Conservation (phyloP, 1,140 invertebrate species). For the Drosophila micromelanica region DNA sequence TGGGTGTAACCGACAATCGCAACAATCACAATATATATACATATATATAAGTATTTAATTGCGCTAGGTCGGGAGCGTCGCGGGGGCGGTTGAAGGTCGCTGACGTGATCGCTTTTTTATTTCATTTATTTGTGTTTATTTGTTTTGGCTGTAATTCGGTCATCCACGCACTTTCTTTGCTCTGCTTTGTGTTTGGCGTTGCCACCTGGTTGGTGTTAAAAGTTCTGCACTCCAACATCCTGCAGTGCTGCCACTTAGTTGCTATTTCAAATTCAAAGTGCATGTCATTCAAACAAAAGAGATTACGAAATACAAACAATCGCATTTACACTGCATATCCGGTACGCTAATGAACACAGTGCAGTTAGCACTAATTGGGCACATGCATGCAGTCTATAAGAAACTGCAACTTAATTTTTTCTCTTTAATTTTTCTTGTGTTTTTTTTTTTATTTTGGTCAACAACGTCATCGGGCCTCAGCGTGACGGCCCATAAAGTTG, state of each 20-base stretch:
- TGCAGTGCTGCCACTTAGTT: neutral
- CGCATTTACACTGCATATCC: constrained; percentile 77
- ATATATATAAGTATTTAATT: constrained; percentile 1
- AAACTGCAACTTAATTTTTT: constrained; percentile 71
- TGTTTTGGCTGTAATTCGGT: constrained; percentile 14
- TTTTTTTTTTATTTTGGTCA: constrained; percentile 39
- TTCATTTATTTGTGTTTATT: neutral
- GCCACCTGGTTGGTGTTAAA: constrained; percentile 13
- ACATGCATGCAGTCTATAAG: constrained; percentile 4
- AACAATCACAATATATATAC: constrained; percentile 26
- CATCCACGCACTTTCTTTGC: constrained; percentile 57
- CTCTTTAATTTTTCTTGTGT: neutral
- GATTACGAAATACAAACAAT: constrained; percentile 61
- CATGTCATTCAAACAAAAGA: constrained; percentile 41
- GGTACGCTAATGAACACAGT: constrained; percentile 74
- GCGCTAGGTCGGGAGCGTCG: constrained; percentile 11
- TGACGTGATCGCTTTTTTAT: constrained; percentile 50
- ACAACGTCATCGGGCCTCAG: constrained; percentile 22
- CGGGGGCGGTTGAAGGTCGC: constrained; percentile 58
- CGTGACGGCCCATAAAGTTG: constrained; percentile 52
- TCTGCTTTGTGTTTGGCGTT: constrained; percentile 4
- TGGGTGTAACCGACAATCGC: constrained; percentile 42
- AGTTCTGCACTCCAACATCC: too few relatives aligned
- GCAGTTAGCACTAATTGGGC: constrained; percentile 75
- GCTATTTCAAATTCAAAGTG: neutral